Base-by-base conservation (phyloP, 2,888 invertebrate species). In the Gastracanthus pulcherrimus region DNA sequence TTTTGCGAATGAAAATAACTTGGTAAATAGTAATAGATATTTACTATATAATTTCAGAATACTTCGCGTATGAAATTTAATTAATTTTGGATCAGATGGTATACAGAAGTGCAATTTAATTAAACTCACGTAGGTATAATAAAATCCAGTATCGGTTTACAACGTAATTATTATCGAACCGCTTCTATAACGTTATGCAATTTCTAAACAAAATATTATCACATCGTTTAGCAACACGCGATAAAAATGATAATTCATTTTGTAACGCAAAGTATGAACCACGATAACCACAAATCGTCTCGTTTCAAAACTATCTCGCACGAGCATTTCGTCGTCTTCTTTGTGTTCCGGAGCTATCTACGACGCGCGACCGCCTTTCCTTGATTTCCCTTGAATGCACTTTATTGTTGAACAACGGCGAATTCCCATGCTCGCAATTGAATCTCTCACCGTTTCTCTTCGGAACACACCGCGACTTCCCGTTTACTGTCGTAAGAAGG, bases 361-460 rank as follows among this genome's bases (percentile, higher is more conserved):
- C 19, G 29, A 31, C 34, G 55, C 67, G 69, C 80, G 83, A 76
- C 71, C 69, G 75, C 78, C 78, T 74, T 83, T 82, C 80, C 72
- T 84, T 82, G 70, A 84, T 84, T 81, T 83, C 71, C 83, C 71
- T 62, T 71, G 81, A 62, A 79, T 84, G 82, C 83, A 71, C 13
- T 67, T 79, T 75, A 75, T 80, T 80, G 80, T 74, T 80, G 41
- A 48, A 67, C 31, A 51, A 6, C 67, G 31, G 55, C 55, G 23
- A 9, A 29, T 80, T 80, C 80, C 71, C 80, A 76, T 76, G 76
- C 70, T 48, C 55, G 70, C 55, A 80, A 76, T 76, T 71, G 64
- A 55, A 38, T 80, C 76, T 80, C 80, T 36, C 69, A 31, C 41
- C 36, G 64, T 67, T 60, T 80, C 60, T 79, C 66, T 7, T 16